These are phyloP conservation scores for Athrips mouffetella DNA, from an alignment of 2,888 invertebrate species.

Conservation along the genomic window DNA sequence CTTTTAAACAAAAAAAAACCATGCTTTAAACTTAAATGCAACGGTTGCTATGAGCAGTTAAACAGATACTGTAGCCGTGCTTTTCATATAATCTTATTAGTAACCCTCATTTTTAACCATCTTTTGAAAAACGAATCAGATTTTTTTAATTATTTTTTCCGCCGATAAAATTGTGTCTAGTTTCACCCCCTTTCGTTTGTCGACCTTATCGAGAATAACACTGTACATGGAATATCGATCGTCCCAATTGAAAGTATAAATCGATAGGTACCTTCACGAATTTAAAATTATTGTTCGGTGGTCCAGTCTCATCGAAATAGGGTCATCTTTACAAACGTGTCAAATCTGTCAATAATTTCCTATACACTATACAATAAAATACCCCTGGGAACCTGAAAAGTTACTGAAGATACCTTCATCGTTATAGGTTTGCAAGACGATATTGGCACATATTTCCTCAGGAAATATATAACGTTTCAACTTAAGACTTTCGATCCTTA, in stretches of 20 bases:
- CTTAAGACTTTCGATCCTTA: background rate
- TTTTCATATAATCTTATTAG: too few species aligned
- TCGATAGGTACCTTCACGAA: background rate
- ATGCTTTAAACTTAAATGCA: too few species aligned
- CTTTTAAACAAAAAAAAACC: too few species aligned
- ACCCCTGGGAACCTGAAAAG: conserved; percentile 21
- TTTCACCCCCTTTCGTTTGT: too few species aligned
- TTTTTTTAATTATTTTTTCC: too few species aligned
- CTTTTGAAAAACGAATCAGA: too few species aligned
- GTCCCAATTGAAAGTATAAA: background rate
- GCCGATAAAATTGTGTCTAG: too few species aligned
- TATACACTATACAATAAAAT: conserved; percentile 5
- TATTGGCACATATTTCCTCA: background rate
- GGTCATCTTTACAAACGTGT: conserved; percentile 9
- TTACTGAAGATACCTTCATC: background rate
- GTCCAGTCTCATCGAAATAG: conserved; percentile 5
- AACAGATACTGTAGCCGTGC: too few species aligned
- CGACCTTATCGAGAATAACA: too few species aligned
- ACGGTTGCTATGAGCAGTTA: too few species aligned
- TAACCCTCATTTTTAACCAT: too few species aligned
- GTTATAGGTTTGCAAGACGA: background rate
- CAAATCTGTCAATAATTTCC: conserved; percentile 10
- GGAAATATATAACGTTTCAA: background rate
- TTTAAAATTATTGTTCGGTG: conserved; percentile 1
- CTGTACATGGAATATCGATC: too few species aligned